Conservation (phyloP, 1,140 invertebrate genomes). For the Frieseomelitta varia region DNA sequence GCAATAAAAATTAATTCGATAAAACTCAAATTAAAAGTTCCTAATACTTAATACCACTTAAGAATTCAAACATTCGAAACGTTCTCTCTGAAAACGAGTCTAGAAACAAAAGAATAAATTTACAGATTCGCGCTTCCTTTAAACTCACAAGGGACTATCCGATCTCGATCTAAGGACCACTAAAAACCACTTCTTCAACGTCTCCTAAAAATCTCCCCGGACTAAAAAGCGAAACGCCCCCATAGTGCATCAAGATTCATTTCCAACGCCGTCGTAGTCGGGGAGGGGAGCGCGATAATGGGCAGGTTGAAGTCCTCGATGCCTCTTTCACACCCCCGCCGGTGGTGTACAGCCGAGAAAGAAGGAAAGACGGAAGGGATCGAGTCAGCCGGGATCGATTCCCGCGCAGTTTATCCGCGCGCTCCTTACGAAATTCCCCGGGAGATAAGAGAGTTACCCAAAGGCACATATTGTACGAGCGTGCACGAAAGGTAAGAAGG, state of each 20-base stretch:
- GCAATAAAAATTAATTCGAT: too few species aligned
- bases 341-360: background rate
- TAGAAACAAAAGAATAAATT: background rate
- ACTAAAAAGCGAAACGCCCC: too few species aligned
- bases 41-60: too few species aligned
- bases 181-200: background rate
- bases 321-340: constrained; percentile 41
- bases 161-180: background rate
- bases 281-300: constrained; percentile 27
- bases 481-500: constrained; percentile 1
- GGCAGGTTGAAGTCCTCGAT: constrained; percentile 34
- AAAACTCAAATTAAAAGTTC: too few species aligned
- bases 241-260: background rate
- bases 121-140: background rate
- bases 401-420: constrained; percentile 60
- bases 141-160: background rate
- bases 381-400: constrained; percentile 37
- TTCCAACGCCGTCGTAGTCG: background rate
- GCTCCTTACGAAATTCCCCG: constrained; percentile 58
- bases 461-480: constrained; percentile 34
- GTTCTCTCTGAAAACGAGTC: too few species aligned
- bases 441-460: constrained; percentile 48
- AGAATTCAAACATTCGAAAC: too few species aligned
- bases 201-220: background rate
- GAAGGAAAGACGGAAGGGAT: background rate